Conservation (phyloP, 2,888 invertebrate species). For the Epistrophe grossulariae region DNA sequence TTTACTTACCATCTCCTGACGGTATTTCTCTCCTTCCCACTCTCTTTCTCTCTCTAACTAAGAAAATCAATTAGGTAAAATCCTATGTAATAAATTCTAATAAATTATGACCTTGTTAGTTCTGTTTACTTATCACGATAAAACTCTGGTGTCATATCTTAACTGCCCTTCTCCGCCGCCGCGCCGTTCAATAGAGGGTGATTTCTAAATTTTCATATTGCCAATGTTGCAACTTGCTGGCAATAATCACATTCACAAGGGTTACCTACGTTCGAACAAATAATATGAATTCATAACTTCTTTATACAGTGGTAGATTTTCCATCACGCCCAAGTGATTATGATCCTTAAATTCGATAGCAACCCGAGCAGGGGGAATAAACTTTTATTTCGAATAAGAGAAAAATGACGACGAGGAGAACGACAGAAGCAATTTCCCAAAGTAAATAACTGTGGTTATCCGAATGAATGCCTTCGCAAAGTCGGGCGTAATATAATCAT, state of each 20-base stretch:
- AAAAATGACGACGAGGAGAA: background rate
- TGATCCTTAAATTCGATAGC: constrained; percentile 71
- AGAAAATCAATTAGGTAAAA: constrained; percentile 59
- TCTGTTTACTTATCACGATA: constrained; percentile 69
- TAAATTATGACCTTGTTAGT: constrained; percentile 73
- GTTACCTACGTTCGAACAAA: constrained; percentile 8
- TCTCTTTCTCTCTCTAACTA: background rate
- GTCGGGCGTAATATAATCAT: constrained; percentile 60
- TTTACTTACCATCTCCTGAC: background rate
- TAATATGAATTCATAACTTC: constrained; percentile 74
- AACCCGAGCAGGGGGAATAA: constrained; percentile 43
- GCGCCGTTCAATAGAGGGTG: constrained; percentile 36
- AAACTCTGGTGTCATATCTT: constrained; percentile 69
- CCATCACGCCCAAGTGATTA: constrained; percentile 75
- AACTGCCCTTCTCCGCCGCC: background rate
- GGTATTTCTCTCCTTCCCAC: background rate
- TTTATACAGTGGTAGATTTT: constrained; percentile 56
- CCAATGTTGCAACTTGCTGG: constrained; percentile 9
- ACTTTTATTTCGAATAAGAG: constrained; percentile 17
- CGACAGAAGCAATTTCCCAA: constrained; percentile 70
- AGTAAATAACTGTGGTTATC: constrained; percentile 75
- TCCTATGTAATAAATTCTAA: constrained; percentile 43
- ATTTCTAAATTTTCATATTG: constrained; percentile 36
- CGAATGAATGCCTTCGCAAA: constrained; percentile 73
- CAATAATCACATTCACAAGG: constrained; percentile 25